Percentiles rank a stretch among this genome's conserved stretches.
Evolutionary conservation across 2,113 vertebrate genomes (phyloP).

Genomic region (Mesembrinibis cayennensis): DNA sequence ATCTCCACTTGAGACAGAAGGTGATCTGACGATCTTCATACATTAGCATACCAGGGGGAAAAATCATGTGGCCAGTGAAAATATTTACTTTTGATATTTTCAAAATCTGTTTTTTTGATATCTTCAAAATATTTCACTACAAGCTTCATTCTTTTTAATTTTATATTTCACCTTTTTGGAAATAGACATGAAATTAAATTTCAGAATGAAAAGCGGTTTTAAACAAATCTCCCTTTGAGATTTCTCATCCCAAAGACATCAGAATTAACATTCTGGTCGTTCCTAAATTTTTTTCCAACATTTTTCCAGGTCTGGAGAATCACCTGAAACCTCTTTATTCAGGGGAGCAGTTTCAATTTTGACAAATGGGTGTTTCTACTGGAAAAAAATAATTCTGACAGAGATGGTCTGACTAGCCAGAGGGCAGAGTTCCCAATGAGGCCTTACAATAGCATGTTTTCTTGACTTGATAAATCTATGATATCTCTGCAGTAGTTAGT

Average conservation of each 20-base stretch:
- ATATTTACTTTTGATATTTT: not conserved
- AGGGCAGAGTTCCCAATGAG: not conserved
- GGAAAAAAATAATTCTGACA: not conserved
- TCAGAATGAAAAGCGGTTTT: not conserved
- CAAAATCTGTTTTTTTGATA: not conserved
- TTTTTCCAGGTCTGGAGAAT: not conserved
- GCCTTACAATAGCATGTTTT: not conserved
- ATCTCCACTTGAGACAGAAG: not conserved
- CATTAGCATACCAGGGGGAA: not conserved
- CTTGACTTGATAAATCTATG: not conserved
- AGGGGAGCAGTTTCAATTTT: not conserved
- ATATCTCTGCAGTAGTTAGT: not conserved
- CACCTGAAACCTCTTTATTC: not conserved
- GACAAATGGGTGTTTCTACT: not conserved
- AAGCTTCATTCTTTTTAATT: not conserved
- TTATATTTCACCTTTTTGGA: not conserved
- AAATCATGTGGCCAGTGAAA: not conserved
- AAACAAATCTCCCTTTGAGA: not conserved
- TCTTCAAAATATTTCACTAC: not conserved
- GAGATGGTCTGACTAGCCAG: not conserved
- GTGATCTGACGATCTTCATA: not conserved
- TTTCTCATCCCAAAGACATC: not conserved
- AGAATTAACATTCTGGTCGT: not conserved
- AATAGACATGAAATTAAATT: not conserved
- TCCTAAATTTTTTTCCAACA: not conserved